phyloP scores from a whole-genome alignment of 2,797 vertebrate genomes.

The Coracias cyanogaster region DNA sequence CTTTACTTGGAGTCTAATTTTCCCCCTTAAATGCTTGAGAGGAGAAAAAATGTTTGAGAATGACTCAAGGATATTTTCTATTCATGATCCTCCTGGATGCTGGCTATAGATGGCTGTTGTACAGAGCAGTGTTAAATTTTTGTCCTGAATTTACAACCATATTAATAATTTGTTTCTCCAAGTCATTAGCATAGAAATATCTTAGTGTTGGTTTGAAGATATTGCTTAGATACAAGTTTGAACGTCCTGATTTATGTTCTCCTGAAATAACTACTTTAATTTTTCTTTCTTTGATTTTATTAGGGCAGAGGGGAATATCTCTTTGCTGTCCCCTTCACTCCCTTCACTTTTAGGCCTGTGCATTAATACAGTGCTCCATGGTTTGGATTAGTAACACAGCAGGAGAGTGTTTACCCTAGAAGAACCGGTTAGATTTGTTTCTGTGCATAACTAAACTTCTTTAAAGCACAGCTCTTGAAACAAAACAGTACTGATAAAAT shows the following conservation, averaged over 20 bases:
- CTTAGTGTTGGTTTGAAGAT: background rate
- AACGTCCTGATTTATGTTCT: background rate
- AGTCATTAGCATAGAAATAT: background rate
- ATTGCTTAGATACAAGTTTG: background rate
- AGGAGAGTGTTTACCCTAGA: background rate
- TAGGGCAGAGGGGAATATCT: rapidly evolving
- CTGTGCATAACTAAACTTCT: background rate
- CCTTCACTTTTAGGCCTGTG: background rate
- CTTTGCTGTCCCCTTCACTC: rapidly evolving
- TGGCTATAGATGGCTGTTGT: background rate
- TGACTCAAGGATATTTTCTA: background rate
- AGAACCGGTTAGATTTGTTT: background rate
- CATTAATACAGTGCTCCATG: background rate
- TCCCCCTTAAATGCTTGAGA: background rate
- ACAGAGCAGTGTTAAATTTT: background rate
- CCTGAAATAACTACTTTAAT: background rate
- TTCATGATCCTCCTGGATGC: background rate
- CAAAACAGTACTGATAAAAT: background rate
- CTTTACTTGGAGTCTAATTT: background rate
- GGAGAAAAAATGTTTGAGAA: background rate
- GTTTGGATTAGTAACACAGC: background rate
- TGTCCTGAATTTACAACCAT: background rate
- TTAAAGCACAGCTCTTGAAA: background rate
- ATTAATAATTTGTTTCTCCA: background rate
- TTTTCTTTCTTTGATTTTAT: background rate